These are phyloP conservation scores for Pristionchus exspectatus DNA, from an alignment of 2,888 invertebrate genomes.

Conservation along the genomic window DNA sequence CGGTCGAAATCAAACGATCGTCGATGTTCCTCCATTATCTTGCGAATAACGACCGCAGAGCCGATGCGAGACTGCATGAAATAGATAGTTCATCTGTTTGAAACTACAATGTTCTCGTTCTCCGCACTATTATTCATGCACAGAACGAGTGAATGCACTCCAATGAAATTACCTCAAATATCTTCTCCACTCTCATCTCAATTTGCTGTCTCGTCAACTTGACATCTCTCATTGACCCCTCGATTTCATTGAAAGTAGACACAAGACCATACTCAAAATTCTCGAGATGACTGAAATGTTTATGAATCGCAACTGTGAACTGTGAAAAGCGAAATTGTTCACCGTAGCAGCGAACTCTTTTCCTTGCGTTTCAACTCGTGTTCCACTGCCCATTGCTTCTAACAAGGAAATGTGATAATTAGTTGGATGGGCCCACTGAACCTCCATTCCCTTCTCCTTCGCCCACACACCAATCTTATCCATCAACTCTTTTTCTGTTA, in stretches of 20 bases:
- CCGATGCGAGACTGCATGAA: neutral
- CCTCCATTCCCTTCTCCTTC: neutral
- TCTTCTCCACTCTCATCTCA: neutral
- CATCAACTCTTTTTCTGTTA: neutral
- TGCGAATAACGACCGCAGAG: neutral
- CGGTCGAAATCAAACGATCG: neutral
- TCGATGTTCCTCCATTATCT: constrained; percentile 4
- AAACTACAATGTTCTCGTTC: neutral
- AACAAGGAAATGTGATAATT: neutral
- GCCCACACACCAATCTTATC: neutral
- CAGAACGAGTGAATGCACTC: too few species aligned
- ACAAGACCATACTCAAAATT: neutral
- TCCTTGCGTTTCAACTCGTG: neutral
- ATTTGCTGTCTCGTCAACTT: neutral
- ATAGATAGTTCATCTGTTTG: neutral
- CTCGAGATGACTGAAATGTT: neutral
- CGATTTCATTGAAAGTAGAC: neutral
- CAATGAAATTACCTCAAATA: neutral
- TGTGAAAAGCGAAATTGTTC: neutral
- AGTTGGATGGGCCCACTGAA: neutral
- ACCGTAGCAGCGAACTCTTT: neutral
- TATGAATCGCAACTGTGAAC: neutral
- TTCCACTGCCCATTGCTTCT: neutral
- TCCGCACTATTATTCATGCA: neutral
- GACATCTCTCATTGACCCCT: neutral